Conservation (phyloP, 2,797 vertebrate genomes). For the Mus spretus region DNA sequence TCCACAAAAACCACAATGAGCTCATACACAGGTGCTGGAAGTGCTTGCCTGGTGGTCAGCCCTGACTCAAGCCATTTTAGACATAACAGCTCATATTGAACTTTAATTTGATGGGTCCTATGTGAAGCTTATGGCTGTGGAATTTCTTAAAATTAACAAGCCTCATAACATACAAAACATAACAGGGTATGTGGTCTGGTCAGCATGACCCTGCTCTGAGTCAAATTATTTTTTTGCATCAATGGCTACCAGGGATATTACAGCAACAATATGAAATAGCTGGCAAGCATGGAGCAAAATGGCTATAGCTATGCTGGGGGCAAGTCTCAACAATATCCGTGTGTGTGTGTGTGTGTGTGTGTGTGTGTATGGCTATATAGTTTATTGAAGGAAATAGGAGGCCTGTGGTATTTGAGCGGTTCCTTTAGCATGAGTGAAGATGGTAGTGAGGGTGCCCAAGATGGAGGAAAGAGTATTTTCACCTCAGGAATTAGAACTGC, state of each 20-base stretch:
- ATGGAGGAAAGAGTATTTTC: not conserved
- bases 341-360: too few species aligned
- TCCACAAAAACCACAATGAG: not conserved
- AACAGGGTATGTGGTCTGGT: not conserved
- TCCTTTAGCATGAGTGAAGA: too few species aligned
- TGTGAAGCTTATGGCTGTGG: not conserved
- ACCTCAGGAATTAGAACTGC: not conserved
- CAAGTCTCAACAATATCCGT: not conserved
- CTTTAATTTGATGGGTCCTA: not conserved
- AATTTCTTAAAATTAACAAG: not conserved
- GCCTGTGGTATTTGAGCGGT: rapidly evolving
- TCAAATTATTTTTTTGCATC: not conserved
- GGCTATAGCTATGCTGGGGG: not conserved
- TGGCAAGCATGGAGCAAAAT: not conserved
- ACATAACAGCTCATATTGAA: not conserved
- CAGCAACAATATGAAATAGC: not conserved
- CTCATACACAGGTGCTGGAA: not conserved
- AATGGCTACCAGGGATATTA: not conserved
- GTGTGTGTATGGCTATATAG: rapidly evolving
- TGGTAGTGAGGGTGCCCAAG: rapidly evolving
- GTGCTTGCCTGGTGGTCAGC: not conserved
- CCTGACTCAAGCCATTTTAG: not conserved
- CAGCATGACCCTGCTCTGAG: not conserved
- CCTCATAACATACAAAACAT: not conserved
- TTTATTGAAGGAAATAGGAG: not conserved